Evolutionary conservation across 2,797 vertebrate species (phyloP), one percentile per base, ranked within the genome.

Genomic region (Onychomys torridus): DNA sequence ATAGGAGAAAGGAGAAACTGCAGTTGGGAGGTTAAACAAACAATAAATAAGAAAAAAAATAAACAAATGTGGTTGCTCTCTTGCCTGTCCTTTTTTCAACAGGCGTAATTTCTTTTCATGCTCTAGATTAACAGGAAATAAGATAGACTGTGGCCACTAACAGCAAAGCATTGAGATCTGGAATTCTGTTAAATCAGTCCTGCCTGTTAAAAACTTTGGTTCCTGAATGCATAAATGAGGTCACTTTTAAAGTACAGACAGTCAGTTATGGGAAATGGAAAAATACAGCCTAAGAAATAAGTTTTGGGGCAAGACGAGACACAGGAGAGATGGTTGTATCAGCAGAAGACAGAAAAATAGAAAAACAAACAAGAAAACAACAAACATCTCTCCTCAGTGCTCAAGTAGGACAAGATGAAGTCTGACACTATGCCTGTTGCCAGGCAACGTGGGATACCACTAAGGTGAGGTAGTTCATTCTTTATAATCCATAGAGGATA

Each of bases 201-300:
- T 73, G 17, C 65, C 61, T 73, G 17, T 59, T 89, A 78, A 81
- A 19, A 65, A 61, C 76, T 49, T 59, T 83, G 13, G 29, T 23
- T 78, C 61, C 75, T 59, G 27, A 67, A 59, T 85, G 85, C 37
- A 83, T 49, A 57, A 63, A 86, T 86, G 19, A 91, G 65, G 52
- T 96, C 34, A 43, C 21, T n/a, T 94, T 93, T 76, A 61, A 91
- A 85, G 27, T 84, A 90, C 43, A 82, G 67, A 85, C 9, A 73
- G 23, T 43, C n/a, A 71, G 8, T 55, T 86, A 78, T 23, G 6
- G 43, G 88, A 86, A 90, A 69, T 87, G 59, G 43, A 95, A 89
- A 95, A 73, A 63, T 4, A 92, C 1, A 43, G 65, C 34, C 34
- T 52, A 69, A 34, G 76, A 91, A 32, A 34, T 57, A 76, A 91